phyloP scores from a whole-genome alignment of 2,797 vertebrate species.

The Staurois parvus region DNA sequence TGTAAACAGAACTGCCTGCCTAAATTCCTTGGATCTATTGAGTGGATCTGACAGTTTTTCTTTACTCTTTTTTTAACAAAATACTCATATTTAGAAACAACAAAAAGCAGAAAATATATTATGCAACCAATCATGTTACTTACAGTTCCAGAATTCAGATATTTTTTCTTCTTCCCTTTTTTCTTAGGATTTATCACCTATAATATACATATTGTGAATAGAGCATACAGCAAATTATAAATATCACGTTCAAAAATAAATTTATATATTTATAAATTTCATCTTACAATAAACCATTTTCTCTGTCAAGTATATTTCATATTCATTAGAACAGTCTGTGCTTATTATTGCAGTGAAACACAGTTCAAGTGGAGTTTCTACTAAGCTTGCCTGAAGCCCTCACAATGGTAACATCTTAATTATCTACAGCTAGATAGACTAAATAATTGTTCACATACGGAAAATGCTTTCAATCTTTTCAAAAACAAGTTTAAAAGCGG shows the following conservation, averaged over 20 bases:
- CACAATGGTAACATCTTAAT: neutral
- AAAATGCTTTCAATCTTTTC: neutral
- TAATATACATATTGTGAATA: conserved; percentile 60
- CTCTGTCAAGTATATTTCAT: too few relatives aligned
- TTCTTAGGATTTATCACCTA: conserved; percentile 98
- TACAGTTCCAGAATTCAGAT: conserved; percentile 97
- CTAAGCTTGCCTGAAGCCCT: neutral
- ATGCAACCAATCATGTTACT: conserved; percentile 63
- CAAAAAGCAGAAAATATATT: neutral
- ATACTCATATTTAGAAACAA: neutral
- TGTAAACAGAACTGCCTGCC: too few relatives aligned
- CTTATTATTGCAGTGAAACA: neutral
- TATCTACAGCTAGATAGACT: neutral
- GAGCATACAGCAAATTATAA: neutral
- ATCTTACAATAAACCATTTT: too few relatives aligned
- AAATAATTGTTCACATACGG: neutral
- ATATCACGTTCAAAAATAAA: neutral
- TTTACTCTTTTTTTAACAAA: neutral
- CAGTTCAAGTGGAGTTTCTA: neutral
- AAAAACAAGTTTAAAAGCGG: neutral
- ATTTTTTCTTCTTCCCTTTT: conserved; percentile 97
- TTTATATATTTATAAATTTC: too few relatives aligned
- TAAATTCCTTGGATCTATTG: too few relatives aligned
- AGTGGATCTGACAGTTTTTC: too few relatives aligned
- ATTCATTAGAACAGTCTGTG: neutral